Evolutionary conservation across 2,888 invertebrate species (phyloP), one percentile per base, ranked within the genome.

Genomic region (Meteorus cinctellus): DNA sequence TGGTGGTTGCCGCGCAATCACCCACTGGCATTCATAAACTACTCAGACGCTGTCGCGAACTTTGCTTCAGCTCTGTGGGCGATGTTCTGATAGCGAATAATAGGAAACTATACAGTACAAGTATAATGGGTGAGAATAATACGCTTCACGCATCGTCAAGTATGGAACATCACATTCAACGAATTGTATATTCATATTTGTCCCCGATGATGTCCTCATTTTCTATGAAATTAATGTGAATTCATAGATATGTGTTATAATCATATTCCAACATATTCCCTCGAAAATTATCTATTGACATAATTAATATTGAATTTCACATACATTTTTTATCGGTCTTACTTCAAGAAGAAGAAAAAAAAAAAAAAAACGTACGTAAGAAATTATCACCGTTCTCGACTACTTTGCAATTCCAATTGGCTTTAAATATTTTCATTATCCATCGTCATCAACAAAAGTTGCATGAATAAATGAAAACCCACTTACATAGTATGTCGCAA

Each of bases 21-120:
- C 75, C 72, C 71, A 71, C 67, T 45, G 76, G 84, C 81, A 86
- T 85, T 86, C 86, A 85, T 82, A 86, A 86, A 86, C 85, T 85
- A 84, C 82, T 83, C 81, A 79, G 84, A 83, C 81, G 79, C 77
- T 80, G 84, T 82, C 83, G 76, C 79, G 80, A 85, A 85, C 82
- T 85, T 85, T 83, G 74, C 80, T 41, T 75, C 62, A 69, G 74
- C 72, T 76, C 80, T 79, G 73, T 65, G 71, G 79, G 77, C 80
- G 81, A 81, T 83, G 81, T 79, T 83, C 81, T 79, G 84, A 85
- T 84, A 83, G 78, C 74, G 80, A 84, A 83, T 84, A 84, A 84
- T 84, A 80, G 77, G 76, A 79, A 82, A 72, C 72, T 76, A 76
- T 29, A 16, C 27, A 67, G 48, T 51, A 65, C 65, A 48, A 70